Percentiles rank a stretch among this genome's conserved stretches.
These are phyloP conservation scores for Zaprionus inermis DNA, from an alignment of 1,140 invertebrate species.

Conservation along the genomic window DNA sequence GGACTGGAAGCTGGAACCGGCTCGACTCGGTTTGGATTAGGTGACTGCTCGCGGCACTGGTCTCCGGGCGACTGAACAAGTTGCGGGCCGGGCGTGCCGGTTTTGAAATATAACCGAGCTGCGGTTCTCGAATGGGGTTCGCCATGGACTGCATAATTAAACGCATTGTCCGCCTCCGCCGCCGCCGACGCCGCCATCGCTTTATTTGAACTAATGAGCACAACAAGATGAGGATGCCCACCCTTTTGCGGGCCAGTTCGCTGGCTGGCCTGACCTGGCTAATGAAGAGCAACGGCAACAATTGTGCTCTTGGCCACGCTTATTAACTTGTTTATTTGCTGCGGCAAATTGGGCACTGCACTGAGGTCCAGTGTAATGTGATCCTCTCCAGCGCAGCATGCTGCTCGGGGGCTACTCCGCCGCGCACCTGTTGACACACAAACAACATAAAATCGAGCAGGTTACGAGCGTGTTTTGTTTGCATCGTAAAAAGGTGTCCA, in stretches of 20 bases:
- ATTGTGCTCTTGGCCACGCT: conserved; percentile 53
- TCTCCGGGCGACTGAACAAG: conserved; percentile 54
- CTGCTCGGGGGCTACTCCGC: conserved; percentile 17
- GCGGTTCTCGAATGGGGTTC: not conserved
- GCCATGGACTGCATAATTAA: conserved; percentile 68
- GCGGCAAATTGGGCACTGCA: conserved; percentile 52
- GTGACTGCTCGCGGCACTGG: conserved; percentile 30
- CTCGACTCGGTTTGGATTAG: not conserved
- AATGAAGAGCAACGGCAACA: conserved; percentile 75
- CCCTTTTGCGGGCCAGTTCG: not conserved
- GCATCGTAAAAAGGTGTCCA: conserved; percentile 61
- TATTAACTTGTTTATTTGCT: conserved; percentile 75
- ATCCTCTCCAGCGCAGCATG: not conserved
- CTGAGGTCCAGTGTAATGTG: not conserved
- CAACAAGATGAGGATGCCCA: not conserved
- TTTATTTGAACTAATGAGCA: conserved; percentile 77
- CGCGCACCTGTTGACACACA: conserved; percentile 45
- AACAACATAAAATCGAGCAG: conserved; percentile 70
- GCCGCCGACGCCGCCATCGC: conserved; percentile 16
- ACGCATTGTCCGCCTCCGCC: conserved; percentile 26
- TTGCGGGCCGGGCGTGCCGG: conserved; percentile 37
- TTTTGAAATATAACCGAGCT: conserved; percentile 72
- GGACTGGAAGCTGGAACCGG: not conserved
- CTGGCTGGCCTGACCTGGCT: conserved; percentile 20
- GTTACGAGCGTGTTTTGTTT: conserved; percentile 69